These are phyloP conservation scores for Orchestia grillus DNA, from an alignment of 1,140 invertebrate genomes.

Conservation along the genomic window DNA sequence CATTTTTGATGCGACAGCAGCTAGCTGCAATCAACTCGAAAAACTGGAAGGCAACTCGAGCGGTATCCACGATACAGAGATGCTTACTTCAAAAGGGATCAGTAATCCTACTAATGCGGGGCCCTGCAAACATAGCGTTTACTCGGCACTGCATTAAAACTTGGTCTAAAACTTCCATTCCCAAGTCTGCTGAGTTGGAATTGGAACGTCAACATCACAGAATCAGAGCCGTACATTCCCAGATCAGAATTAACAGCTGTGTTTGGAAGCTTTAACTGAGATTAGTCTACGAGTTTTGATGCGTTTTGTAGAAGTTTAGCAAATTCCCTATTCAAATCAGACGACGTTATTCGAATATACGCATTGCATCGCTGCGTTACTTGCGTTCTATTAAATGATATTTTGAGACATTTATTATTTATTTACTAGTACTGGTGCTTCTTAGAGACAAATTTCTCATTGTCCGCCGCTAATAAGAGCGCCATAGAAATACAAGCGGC, in stretches of 20 bases:
- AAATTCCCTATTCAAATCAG: background rate
- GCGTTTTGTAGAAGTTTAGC: background rate
- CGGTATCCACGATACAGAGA: slow-evolving; percentile 11
- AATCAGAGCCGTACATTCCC: slow-evolving; percentile 18
- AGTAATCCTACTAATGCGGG: slow-evolving; percentile 36
- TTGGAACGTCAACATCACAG: slow-evolving; percentile 48
- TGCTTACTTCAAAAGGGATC: slow-evolving; percentile 2
- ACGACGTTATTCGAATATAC: background rate
- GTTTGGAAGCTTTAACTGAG: background rate
- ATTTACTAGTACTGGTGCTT: background rate
- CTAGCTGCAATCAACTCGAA: background rate
- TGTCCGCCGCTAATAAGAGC: background rate
- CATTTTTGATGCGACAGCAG: background rate
- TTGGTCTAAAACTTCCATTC: slow-evolving; percentile 45
- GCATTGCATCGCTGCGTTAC: background rate
- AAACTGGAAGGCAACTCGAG: background rate
- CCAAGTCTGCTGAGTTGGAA: slow-evolving; percentile 30
- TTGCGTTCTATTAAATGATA: background rate
- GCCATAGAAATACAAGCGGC: background rate
- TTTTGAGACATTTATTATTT: background rate
- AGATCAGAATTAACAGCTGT: slow-evolving; percentile 13
- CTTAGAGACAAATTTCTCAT: background rate
- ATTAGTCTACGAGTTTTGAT: background rate
- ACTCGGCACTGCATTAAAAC: slow-evolving; percentile 30
- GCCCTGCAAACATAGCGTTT: slow-evolving; percentile 34